Evolutionary conservation across 2,888 invertebrate species (phyloP).

Genomic region (Athalia rosae): DNA sequence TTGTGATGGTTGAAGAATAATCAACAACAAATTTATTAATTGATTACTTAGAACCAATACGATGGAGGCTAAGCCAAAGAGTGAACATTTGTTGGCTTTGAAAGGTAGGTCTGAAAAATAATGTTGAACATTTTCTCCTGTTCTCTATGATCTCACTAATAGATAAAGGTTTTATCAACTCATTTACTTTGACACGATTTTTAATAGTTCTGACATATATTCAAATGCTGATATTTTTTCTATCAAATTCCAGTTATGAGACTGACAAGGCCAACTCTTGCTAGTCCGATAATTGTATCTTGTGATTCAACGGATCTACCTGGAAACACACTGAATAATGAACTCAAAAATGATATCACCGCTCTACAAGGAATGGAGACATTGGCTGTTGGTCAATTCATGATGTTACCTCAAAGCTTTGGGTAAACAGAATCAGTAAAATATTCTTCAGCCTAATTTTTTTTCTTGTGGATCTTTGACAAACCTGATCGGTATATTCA

Average conservation of each 20-base stretch:
- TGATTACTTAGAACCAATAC: constrained; percentile 42
- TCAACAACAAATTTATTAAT: background rate
- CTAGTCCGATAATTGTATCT: constrained; percentile 87
- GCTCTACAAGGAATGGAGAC: constrained; percentile 88
- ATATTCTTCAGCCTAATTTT: background rate
- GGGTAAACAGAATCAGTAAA: constrained; percentile 76
- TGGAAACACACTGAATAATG: constrained; percentile 86
- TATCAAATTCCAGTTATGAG: constrained; percentile 85
- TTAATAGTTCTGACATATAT: background rate
- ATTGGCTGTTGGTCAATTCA: constrained; percentile 89
- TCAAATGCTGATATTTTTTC: background rate
- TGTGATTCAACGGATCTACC: constrained; percentile 91
- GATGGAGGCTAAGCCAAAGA: constrained; percentile 79
- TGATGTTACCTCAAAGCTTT: constrained; percentile 96
- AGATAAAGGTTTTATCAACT: background rate
- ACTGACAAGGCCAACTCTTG: constrained; percentile 92
- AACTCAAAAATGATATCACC: constrained; percentile 89
- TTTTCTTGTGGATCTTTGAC: background rate
- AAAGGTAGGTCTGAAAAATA: constrained; percentile 72
- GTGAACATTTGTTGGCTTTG: constrained; percentile 79
- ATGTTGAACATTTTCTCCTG: constrained; percentile 41
- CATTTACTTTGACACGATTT: background rate
- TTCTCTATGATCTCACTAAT: background rate
- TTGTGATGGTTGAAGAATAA: constrained; percentile 5
- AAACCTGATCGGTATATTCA: no score